Base-by-base conservation (phyloP, 2,888 invertebrate genomes). In the Baronia brevicornis region DNA sequence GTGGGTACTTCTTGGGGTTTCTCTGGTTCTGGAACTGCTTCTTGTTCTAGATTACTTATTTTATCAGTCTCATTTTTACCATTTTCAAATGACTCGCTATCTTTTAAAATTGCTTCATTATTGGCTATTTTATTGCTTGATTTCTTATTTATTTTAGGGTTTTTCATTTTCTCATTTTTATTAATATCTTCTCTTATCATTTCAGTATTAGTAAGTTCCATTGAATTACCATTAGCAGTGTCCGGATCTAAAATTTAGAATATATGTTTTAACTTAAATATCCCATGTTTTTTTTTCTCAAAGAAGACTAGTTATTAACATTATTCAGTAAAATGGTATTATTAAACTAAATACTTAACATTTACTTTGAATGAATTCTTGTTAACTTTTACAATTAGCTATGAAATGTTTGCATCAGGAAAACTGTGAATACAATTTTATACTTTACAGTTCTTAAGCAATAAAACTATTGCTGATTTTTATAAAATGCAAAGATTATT, bases 11-110 rank as follows among this genome's bases (percentile, higher is more conserved):
- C 36, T n/a, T 9, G 9, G 1, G 20, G 18, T 14, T 48, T 46
- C 24, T 63, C 66, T 19, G 48, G 46, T 7, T 33, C 44, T 36
- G 51, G 19, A 19, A 53, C 34, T 28, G 45, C 47, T 15, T 70
- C 67, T 41, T 64, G 57, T 45, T 68, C 72, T 60, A 66, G 51
- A 52, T 61, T 66, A 60, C 60, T 68, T 65, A 73, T 58, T 62
- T 73, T 75, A 69, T 80, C 82, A 80, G 80, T 79, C 78, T 82
- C 79, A 67, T 73, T 66, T 68, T 74, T 80, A 57, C 78, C 78
- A 66, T 80, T 82, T 59, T 78, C 77, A 64, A 59, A 60, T 55
- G 71, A 63, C 54, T 75, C 74, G 8, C 47, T 38, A 41, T 72
- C 69, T 50, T 68, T 66, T 15, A 50, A 43, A 46, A 49, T 54